Conservation (phyloP, 2,888 invertebrate genomes). For the Cyclophora albipunctata region DNA sequence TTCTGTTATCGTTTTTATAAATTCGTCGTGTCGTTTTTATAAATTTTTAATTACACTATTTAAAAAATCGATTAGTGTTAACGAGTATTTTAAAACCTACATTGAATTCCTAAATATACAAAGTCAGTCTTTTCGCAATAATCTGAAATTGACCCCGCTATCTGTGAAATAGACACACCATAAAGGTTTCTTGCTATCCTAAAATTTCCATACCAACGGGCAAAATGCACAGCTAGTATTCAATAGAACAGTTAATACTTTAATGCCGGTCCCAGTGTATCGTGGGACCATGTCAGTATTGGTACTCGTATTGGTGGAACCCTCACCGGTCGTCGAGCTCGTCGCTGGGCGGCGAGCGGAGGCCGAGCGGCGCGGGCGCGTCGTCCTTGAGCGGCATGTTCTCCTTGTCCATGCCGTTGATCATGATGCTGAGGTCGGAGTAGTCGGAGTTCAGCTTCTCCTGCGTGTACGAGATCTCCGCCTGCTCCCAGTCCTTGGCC, state of each 20-base stretch:
- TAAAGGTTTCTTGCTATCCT: not conserved
- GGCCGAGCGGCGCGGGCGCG: slow-evolving; percentile 33
- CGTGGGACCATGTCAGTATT: too few species aligned
- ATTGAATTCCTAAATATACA: too few species aligned
- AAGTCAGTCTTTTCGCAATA: too few species aligned
- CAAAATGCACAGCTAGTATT: not conserved
- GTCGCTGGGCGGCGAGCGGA: slow-evolving; percentile 29
- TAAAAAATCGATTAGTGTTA: too few species aligned
- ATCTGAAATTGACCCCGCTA: too few species aligned
- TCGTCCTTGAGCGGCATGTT: slow-evolving; percentile 47
- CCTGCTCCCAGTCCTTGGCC: slow-evolving; percentile 87
- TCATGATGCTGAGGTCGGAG: slow-evolving; percentile 54
- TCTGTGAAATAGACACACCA: too few species aligned
- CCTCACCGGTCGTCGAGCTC: slow-evolving; percentile 30
- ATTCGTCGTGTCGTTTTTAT: too few species aligned
- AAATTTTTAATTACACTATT: too few species aligned
- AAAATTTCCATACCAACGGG: not conserved
- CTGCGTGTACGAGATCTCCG: slow-evolving; percentile 44
- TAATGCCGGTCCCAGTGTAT: too few species aligned
- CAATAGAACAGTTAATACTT: too few species aligned
- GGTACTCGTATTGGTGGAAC: too few species aligned
- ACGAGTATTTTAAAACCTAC: not conserved
- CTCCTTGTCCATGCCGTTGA: slow-evolving; percentile 52
- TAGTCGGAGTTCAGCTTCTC: slow-evolving; percentile 60
- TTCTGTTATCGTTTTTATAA: too few species aligned